Evolutionary conservation across 2,797 vertebrate species (phyloP).

Genomic region (Acanthiza pusilla): DNA sequence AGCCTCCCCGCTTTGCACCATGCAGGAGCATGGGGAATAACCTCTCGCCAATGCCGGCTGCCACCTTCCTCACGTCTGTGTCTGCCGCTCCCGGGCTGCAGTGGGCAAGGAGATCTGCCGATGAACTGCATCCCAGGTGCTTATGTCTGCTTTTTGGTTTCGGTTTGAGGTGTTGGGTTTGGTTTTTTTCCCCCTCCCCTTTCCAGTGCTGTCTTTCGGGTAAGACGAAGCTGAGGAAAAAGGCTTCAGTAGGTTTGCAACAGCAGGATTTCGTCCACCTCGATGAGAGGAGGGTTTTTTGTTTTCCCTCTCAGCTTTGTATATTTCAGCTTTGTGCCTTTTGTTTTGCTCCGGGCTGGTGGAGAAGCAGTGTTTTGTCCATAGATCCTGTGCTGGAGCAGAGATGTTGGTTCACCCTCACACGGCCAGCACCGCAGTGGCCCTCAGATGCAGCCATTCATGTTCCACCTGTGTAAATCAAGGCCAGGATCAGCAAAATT

Average conservation of each 20-base stretch:
- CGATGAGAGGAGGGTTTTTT: not conserved
- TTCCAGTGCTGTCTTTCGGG: not conserved
- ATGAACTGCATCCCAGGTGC: constrained; percentile 73
- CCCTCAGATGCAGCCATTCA: not conserved
- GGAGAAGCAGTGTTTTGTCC: not conserved
- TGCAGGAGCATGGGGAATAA: constrained; percentile 5
- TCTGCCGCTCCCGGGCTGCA: not conserved
- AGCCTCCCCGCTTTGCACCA: constrained; percentile 35
- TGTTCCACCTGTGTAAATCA: not conserved
- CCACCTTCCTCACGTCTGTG: not conserved
- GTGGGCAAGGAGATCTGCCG: constrained; percentile 38
- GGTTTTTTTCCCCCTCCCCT: not conserved
- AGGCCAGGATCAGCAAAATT: not conserved
- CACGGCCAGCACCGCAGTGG: rapidly evolving
- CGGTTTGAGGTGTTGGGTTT: not conserved
- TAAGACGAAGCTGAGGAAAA: not conserved
- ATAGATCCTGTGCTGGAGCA: not conserved
- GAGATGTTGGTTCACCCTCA: not conserved
- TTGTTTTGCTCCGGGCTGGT: not conserved
- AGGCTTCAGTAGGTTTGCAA: not conserved
- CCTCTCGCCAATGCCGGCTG: not conserved
- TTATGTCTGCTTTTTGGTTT: not conserved
- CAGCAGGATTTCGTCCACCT: not conserved
- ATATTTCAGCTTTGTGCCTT: not conserved
- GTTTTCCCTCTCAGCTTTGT: not conserved